Conservation (phyloP, 53 echinoderm and acorn worm genomes). For the Luidia sarsii region DNA sequence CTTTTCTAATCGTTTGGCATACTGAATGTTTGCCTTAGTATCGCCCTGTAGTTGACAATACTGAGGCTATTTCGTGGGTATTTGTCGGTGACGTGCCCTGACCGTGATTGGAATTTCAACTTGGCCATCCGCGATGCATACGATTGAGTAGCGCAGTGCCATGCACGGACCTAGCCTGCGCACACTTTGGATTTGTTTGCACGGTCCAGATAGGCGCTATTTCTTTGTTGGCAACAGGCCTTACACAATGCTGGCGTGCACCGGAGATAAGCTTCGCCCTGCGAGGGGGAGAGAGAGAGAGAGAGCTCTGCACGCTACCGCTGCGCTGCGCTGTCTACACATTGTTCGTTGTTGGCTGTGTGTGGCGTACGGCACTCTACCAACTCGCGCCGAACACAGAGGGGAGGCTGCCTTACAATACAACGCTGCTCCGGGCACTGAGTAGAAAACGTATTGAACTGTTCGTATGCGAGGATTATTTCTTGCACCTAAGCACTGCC, state of each 20-base stretch:
- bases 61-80: too few relatives aligned
- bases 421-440: not conserved
- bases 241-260: constrained; percentile 20
- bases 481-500: not conserved
- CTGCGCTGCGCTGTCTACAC: not conserved
- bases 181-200: constrained; percentile 17
- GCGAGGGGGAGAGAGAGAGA: not conserved
- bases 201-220: not conserved
- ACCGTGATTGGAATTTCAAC: not conserved
- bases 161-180: not conserved
- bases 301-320: too few relatives aligned
- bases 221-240: constrained; percentile 31
- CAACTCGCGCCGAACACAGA: too few relatives aligned
- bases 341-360: not conserved
- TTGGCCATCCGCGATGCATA: not conserved
- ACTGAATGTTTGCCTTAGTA: too few relatives aligned
- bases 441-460: constrained; percentile 5
- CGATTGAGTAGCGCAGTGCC: not conserved
- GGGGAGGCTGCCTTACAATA: not conserved
- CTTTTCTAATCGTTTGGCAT: too few relatives aligned
- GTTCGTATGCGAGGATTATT: constrained; percentile 19
- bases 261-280: constrained; percentile 15
- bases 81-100: not conserved
- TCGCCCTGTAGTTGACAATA: too few relatives aligned
- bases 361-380: too few relatives aligned